A percentile compares a stretch with the other conserved stretches of the same genome.
Evolutionary conservation across 2,797 vertebrate species (phyloP).

Genomic region (Sebastes taczanowskii): DNA sequence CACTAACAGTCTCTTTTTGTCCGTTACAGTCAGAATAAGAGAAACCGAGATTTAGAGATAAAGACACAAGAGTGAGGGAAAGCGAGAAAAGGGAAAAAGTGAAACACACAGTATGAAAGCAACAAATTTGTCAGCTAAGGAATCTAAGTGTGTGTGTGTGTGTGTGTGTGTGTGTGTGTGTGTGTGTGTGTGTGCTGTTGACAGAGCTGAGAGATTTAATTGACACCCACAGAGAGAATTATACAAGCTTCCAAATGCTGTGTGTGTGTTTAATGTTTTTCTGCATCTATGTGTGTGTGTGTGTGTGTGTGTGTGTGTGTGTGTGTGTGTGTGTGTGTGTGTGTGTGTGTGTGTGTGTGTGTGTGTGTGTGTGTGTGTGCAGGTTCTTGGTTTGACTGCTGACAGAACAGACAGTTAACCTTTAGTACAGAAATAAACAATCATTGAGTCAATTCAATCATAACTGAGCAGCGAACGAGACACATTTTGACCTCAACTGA

Average conservation of each 20-base stretch:
- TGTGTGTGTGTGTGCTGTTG: conserved; percentile 43
- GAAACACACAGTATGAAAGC: conserved; percentile 3
- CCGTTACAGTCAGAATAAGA: conserved; percentile 9
- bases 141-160: background rate
- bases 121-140: conserved; percentile 17
- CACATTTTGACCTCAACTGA: conserved; percentile 12
- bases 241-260: conserved; percentile 68
- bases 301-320: background rate
- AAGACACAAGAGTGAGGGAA: background rate
- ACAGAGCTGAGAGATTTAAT: conserved; percentile 73
- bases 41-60: conserved; percentile 27
- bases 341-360: background rate
- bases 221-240: conserved; percentile 76
- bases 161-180: background rate
- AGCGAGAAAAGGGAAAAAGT: conserved; percentile 6
- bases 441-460: conserved; percentile 45
- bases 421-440: conserved; percentile 55
- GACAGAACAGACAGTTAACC: conserved; percentile 41
- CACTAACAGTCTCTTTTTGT: background rate
- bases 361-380: background rate
- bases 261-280: conserved; percentile 18
- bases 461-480: conserved; percentile 19
- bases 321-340: background rate
- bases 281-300: background rate
- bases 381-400: conserved; percentile 49